Conservation (phyloP, 2,113 vertebrate species). For the Picathartes gymnocephalus region DNA sequence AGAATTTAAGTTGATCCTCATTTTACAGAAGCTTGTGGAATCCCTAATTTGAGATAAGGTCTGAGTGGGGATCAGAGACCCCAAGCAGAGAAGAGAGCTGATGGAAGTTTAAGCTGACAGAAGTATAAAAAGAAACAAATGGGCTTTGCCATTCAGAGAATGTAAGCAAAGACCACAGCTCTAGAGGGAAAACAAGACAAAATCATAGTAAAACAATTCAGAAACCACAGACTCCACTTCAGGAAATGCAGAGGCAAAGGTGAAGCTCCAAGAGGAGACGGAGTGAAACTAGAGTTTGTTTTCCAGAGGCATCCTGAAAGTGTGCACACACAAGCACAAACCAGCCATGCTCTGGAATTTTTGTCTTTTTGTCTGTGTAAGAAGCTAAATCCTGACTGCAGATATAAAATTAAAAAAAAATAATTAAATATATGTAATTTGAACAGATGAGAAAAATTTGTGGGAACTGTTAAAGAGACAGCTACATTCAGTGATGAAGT, state of each 20-base stretch:
- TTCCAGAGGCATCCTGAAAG: not conserved
- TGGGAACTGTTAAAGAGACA: not conserved
- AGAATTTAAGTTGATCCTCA: conserved; percentile 55
- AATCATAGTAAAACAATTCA: not conserved
- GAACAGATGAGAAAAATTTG: not conserved
- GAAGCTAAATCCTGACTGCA: not conserved
- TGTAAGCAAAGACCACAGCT: conserved; percentile 35
- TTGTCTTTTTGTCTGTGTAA: not conserved
- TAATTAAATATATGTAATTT: not conserved
- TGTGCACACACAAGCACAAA: not conserved
- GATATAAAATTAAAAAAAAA: not conserved
- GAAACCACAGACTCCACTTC: not conserved
- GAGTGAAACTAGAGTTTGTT: not conserved
- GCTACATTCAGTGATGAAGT: not conserved
- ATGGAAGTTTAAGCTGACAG: conserved; percentile 47
- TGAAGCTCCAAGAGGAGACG: not conserved
- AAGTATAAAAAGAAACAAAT: conserved; percentile 55
- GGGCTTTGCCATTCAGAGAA: conserved; percentile 22
- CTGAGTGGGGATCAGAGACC: conserved; percentile 45
- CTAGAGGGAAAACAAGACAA: not conserved
- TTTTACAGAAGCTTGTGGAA: conserved; percentile 44
- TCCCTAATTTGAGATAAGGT: conserved; percentile 44
- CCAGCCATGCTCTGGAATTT: not conserved
- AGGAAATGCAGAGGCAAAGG: conserved; percentile 29
- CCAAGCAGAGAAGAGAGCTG: conserved; percentile 38